phyloP scores from a whole-genome alignment of 2,113 vertebrate genomes.

The Gymnogyps californianus region DNA sequence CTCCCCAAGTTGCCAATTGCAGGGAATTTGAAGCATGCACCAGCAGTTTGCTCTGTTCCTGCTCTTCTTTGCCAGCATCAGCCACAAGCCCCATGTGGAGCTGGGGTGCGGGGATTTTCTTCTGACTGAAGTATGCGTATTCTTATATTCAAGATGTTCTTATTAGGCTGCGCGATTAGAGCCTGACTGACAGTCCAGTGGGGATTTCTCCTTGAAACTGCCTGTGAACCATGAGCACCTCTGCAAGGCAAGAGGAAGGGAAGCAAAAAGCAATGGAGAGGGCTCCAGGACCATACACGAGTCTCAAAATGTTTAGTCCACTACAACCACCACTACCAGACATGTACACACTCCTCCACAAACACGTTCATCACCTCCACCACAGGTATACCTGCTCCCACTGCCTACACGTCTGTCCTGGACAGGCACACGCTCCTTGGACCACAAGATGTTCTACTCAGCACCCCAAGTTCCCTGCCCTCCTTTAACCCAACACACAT shows the following conservation, averaged over 20 bases:
- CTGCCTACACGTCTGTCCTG: not conserved
- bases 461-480: not conserved
- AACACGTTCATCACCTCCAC: not conserved
- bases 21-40: not conserved
- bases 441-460: not conserved
- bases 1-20: not conserved
- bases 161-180: not conserved
- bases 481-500: not conserved
- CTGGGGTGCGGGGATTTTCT: not conserved
- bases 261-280: not conserved
- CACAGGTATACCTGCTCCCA: not conserved
- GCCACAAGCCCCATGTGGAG: not conserved
- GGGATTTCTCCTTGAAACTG: constrained; percentile 4
- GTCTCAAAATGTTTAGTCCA: not conserved
- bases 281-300: not conserved
- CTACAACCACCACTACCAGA: not conserved
- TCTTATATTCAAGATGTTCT: not conserved
- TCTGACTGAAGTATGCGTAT: not conserved
- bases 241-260: not conserved
- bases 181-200: not conserved
- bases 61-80: not conserved
- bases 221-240: not conserved
- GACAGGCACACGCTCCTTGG: accelerated
- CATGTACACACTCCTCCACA: not conserved
- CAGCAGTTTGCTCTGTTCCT: not conserved